Base-by-base conservation (phyloP, 2,113 vertebrate genomes). In the Pteruthius melanotis region DNA sequence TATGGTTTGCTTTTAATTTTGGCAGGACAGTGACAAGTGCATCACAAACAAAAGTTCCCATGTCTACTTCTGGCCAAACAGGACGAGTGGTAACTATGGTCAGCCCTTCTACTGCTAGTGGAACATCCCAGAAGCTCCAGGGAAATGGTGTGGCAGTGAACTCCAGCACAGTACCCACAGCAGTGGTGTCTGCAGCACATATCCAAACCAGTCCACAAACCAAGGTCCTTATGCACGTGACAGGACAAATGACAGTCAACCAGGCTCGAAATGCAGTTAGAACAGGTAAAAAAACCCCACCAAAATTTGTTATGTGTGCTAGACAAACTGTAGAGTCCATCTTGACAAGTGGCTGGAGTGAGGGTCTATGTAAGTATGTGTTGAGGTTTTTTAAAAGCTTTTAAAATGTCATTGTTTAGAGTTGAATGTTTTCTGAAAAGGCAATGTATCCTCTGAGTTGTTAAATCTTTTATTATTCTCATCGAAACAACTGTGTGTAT, bases 191-290 rank as follows among this genome's bases (percentile, higher is more conserved):
- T 8, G 98, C 98, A 30, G 98, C 98, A 20, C 99, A 99, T 76
- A 97, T 99, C 59, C 98, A 99, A 82, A 99, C 98, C 2, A 98
- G 98, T 65, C 99, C 99, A 0, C 99, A 99, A 97, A 98, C 99
- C 10, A 99, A 99, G 97, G 98, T 98, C 81, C 97, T 99, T 22
- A 94, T 99, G 98, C 99, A 99, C 0, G 98, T 99, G 97, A 98
- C 97, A 13, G 98, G 99, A 40, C 99, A 99, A 97, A 99, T 99
- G 99, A 99, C 99, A 1, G 99, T 99, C 72, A 99, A 98, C 96
- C 99, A 99, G 97, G 99, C 99, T 86, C 99, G 99, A 87, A 99
- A 98, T 45, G 98, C 98, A 5, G 99, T 98, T 93, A 97, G 99
- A 95, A 99, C 99, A 98, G 99, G 99, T 99, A 98, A 91, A 95